phyloP scores from a whole-genome alignment of 2,113 vertebrate species.

The Actinemys pallida region DNA sequence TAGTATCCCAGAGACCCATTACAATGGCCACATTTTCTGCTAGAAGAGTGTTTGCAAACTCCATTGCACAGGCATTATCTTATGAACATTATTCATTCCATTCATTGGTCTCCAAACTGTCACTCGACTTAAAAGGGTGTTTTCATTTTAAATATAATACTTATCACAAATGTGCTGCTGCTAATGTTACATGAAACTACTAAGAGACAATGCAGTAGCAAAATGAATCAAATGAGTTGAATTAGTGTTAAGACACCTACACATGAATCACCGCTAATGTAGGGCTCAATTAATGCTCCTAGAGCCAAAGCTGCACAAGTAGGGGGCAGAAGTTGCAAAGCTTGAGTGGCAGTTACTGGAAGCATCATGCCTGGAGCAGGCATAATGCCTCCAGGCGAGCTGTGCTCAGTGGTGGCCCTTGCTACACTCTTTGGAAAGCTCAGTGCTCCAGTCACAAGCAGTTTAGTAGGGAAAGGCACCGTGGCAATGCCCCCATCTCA shows the following conservation, averaged over 20 bases:
- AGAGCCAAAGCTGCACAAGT: neutral
- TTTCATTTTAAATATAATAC: constrained; percentile 28
- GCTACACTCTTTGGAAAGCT: neutral
- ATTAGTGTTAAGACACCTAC: constrained; percentile 48
- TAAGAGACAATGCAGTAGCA: constrained; percentile 19
- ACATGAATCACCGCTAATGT: constrained; percentile 53
- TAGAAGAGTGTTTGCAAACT: neutral
- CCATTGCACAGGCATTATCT: neutral
- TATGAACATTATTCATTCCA: constrained; percentile 15
- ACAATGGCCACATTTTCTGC: neutral
- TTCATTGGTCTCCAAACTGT: constrained; percentile 35
- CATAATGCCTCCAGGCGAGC: neutral
- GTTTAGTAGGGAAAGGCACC: constrained; percentile 46
- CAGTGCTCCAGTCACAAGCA: neutral
- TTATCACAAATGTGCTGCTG: constrained; percentile 13
- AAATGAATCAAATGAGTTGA: constrained; percentile 50
- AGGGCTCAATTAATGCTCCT: constrained; percentile 20
- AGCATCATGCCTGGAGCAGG: neutral
- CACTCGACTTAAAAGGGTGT: constrained; percentile 34
- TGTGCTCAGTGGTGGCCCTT: neutral
- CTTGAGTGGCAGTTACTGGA: neutral
- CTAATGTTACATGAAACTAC: constrained; percentile 61
- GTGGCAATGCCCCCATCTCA: neutral
- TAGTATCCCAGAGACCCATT: neutral
- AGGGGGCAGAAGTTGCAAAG: neutral